A percentile compares a stretch with the other conserved stretches of the same genome.
phyloP scores from a whole-genome alignment of 2,113 vertebrate species.

The Barbus barbus region DNA sequence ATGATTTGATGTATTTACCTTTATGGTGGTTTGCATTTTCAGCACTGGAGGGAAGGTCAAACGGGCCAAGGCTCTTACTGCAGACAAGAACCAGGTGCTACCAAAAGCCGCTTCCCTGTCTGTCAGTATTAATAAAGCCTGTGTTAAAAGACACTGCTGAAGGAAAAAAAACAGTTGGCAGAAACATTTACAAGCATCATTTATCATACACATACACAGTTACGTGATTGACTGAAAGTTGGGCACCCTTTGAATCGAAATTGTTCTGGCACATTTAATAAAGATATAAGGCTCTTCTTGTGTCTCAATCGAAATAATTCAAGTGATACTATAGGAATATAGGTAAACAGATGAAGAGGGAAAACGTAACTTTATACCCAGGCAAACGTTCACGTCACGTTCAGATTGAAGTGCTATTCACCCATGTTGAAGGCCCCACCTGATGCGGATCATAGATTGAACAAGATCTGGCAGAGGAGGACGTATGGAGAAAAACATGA shows the following conservation, averaged over 20 bases:
- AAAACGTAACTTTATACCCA: not conserved
- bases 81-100: constrained; percentile 7
- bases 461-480: constrained; percentile 54
- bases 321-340: not conserved
- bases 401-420: constrained; percentile 55
- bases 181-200: not conserved
- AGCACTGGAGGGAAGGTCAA: no score
- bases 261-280: not conserved
- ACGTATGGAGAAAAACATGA: constrained; percentile 46
- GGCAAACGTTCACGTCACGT: not conserved
- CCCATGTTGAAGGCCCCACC: constrained; percentile 44
- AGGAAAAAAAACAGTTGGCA: not conserved
- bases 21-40: no score
- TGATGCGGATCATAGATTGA: constrained; percentile 62
- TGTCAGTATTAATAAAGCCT: constrained; percentile 17
- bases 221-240: not conserved
- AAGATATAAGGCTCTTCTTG: not conserved
- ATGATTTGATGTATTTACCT: no score
- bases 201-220: not conserved
- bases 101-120: not conserved
- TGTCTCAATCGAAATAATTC: not conserved
- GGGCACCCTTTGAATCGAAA: not conserved
- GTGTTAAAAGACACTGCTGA: not conserved
- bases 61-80: not conserved
- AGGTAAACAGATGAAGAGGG: not conserved